Evolutionary conservation across 2,797 vertebrate genomes (phyloP), one percentile per base, ranked within the genome.

Genomic region (Ictinia mississippiensis): DNA sequence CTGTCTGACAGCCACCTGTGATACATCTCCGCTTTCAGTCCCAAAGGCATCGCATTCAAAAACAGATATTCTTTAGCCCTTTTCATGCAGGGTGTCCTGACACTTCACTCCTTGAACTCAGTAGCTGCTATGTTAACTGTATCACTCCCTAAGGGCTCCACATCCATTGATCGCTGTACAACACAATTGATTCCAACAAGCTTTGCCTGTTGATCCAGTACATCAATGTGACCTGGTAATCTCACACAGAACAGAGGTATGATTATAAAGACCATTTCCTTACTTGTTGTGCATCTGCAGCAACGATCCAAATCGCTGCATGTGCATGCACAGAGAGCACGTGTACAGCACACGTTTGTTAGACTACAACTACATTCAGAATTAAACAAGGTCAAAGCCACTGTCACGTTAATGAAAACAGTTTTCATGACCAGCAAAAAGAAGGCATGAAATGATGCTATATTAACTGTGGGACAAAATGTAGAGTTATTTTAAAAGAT

Each of bases 1-100:
- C 91, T 83, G 38, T 33, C 63, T 77, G n/a, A 77, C 63, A 95
- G 95, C 44, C 71, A 52, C 84, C 70, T 47, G 75, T 28, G 71
- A 35, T 15, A 33, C 0, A 0, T 31, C 74, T 87, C 70, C 0
- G 1, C 72, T 71, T 81, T 45, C 55, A 38, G 63, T 71, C 68
- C 73, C 94, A 78, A 38, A 58, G 42, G 68, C 65, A 52, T 2
- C 2, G 1, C 74, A 44, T 70, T 85, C 44, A 80, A 42, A 90
- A 22, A 0, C 67, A 85, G 66, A 22, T 20, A 59, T 23, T 87
- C 40, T 63, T 66, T 21, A 89, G 78, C 71, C 78, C 63, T 59
- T 79, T 73, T 49, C 45, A 63, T 7, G 52, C n/a, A 73, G 71
- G 1, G 5, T 17, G 22, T 55, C 63, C 90, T 52, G 67, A 75